Evolutionary conservation across 2,113 vertebrate species (phyloP).

Genomic region (Nerophis lumbriciformis): DNA sequence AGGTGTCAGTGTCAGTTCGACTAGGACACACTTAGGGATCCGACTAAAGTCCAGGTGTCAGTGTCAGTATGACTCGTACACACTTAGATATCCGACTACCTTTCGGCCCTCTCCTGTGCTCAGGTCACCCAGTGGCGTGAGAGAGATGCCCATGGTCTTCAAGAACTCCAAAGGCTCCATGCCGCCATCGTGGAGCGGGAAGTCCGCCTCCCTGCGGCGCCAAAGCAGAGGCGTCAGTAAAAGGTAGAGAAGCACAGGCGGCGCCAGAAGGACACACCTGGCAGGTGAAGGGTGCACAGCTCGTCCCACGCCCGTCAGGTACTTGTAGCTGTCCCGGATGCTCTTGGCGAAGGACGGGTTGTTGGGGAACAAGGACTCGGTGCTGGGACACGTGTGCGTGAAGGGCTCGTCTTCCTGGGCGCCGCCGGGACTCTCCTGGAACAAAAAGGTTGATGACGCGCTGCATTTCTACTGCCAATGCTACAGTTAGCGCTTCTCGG

Average conservation of each 20-base stretch:
- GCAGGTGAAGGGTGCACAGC: constrained; percentile 55
- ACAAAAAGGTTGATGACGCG: neutral
- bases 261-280: constrained; percentile 49
- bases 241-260: too few relatives aligned
- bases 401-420: constrained; percentile 66
- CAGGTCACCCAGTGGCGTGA: constrained; percentile 66
- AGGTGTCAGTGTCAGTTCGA: neutral
- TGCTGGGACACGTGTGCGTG: constrained; percentile 74
- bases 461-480: too few relatives aligned
- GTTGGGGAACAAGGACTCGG: constrained; percentile 76
- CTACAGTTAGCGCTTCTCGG: too few relatives aligned
- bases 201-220: constrained; percentile 66
- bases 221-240: constrained; percentile 1
- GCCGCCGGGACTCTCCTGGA: constrained; percentile 31
- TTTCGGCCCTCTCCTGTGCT: constrained; percentile 19
- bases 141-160: constrained; percentile 77
- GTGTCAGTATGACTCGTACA: neutral
- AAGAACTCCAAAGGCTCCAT: constrained; percentile 76
- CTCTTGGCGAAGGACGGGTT: constrained; percentile 77
- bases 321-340: constrained; percentile 77
- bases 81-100: constrained; percentile 19
- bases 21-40: neutral
- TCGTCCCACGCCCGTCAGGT: constrained; percentile 73
- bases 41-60: neutral
- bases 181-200: constrained; percentile 69